Percentiles rank a stretch among this genome's conserved stretches.
Conservation (phyloP, 1,140 invertebrate genomes). For the Tenebrio molitor region DNA sequence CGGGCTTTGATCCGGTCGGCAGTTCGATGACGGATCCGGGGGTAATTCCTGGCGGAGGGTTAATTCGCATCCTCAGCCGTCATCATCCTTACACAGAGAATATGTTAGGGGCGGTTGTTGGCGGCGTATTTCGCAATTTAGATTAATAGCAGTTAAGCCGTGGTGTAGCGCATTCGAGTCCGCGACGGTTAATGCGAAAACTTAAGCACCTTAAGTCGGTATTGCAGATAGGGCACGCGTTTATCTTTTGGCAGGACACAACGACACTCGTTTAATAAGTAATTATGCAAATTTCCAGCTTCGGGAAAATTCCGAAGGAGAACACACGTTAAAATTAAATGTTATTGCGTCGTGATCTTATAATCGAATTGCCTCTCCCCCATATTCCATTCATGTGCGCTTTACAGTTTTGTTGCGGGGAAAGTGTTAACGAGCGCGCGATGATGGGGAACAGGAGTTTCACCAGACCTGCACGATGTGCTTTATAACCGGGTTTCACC, state of each 20-base stretch:
- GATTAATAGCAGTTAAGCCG: conserved; percentile 43
- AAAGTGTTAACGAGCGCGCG: conserved; percentile 28
- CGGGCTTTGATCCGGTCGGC: conserved; percentile 11
- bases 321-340: conserved; percentile 50
- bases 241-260: conserved; percentile 47
- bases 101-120: conserved; percentile 28
- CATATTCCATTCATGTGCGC: conserved; percentile 33
- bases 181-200: conserved; percentile 39
- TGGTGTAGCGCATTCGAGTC: conserved; percentile 30
- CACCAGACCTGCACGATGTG: not conserved
- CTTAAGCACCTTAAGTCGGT: conserved; percentile 47
- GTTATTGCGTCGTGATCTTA: conserved; percentile 40
- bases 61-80: not conserved
- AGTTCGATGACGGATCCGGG: conserved; percentile 22
- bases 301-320: conserved; percentile 47
- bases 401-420: conserved; percentile 13
- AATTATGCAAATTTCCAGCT: conserved; percentile 53
- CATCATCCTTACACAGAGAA: conserved; percentile 18
- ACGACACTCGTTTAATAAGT: conserved; percentile 47
- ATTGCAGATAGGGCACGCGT: conserved; percentile 44
- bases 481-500: not conserved
- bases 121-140: conserved; percentile 35
- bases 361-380: conserved; percentile 40
- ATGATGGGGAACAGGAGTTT: conserved; percentile 6
- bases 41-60: not conserved